Evolutionary conservation across 2,888 invertebrate genomes (phyloP), one percentile per base, ranked within the genome.

Genomic region (Ophion slaviceki): DNA sequence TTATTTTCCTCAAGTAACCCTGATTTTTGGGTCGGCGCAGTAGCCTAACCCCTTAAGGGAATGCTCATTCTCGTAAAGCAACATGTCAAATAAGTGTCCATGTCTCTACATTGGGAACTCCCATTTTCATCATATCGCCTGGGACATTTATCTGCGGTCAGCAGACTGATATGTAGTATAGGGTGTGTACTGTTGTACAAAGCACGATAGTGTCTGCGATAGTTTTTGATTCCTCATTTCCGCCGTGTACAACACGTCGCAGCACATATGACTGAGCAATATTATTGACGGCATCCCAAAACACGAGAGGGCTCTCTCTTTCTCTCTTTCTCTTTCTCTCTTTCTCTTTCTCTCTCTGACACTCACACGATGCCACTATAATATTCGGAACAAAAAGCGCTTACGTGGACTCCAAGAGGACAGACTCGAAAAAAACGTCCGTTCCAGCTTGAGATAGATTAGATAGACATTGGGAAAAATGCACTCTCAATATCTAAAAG

Each of bases 201-300:
- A 17, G n/a, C 59, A 36, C 59, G 72, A 59, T 59, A 70, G 47
- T 11, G 24, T 70, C 70, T n/a, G 32, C 80, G 40, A 84, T 76
- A 71, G 75, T 79, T 80, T 82, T 79, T 67, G 74, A 53, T 70
- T 75, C 82, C 76, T 82, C 85, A 61, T 82, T 85, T 85, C 85
- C 85, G 86, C n/a, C 74, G 62, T 74, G 47, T 47, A 3, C 14
- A 47, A 47, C 47, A 2, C 47, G 14, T 11, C 47, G 47, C 1
- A 47, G 14, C 47, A 14, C 74, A 8, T 1, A 62, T 61, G 32
- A 64, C 80, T n/a, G 53, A 57, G 47, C 20, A 75, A 82, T 74
- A 75, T 40, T 66, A 76, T 40, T 20, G 53, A 45, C 24, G 17
- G 10, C 64, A 57, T 47, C 67, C 36, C 17, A 36, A 57, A 82